phyloP scores from a whole-genome alignment of 2,888 invertebrate genomes.

The Heliconius sara region DNA sequence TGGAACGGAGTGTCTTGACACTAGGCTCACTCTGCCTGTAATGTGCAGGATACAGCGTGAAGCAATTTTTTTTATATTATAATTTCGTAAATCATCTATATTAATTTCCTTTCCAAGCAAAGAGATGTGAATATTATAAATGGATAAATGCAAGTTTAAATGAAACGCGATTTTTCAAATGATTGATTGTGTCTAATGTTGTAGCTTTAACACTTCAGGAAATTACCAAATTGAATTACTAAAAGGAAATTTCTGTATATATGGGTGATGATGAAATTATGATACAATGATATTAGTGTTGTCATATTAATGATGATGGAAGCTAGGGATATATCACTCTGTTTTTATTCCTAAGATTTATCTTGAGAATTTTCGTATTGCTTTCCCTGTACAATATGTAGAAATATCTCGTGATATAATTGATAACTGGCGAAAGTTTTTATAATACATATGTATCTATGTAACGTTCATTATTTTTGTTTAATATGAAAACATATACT shows the following conservation, averaged over 20 bases:
- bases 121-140: not conserved
- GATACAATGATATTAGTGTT: not conserved
- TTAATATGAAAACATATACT: not conserved
- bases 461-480: not conserved
- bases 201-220: slow-evolving; percentile 49
- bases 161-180: slow-evolving; percentile 51
- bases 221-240: slow-evolving; percentile 39
- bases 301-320: not conserved
- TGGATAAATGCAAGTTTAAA: slow-evolving; percentile 14
- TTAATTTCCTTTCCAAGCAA: not conserved
- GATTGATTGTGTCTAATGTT: slow-evolving; percentile 64
- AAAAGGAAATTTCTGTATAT: slow-evolving; percentile 3
- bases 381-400: too few relatives aligned
- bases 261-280: not conserved
- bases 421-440: too few relatives aligned
- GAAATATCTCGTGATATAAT: too few relatives aligned
- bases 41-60: too few relatives aligned
- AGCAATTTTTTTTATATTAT: not conserved
- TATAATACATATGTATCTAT: too few relatives aligned
- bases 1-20: too few relatives aligned
- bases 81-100: not conserved
- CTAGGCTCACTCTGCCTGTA: too few relatives aligned
- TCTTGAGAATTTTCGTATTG: too few relatives aligned
- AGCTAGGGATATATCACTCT: not conserved
- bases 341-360: too few relatives aligned